Conservation (phyloP, 2,888 invertebrate genomes). For the Meloe dianella region DNA sequence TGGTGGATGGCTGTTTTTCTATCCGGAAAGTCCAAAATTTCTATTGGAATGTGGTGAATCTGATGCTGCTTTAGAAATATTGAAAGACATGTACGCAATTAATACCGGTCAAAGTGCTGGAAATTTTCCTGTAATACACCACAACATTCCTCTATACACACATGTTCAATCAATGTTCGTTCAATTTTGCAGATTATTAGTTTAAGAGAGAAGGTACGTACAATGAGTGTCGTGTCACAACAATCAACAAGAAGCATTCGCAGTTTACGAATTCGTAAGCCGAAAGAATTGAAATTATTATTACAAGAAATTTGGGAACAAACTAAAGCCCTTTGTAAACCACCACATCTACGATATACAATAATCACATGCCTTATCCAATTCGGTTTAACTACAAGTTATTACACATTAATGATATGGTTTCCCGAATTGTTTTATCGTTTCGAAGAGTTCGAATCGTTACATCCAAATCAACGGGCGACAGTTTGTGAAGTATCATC, state of each 20-base stretch:
- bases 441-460: slow-evolving; percentile 75
- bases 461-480: slow-evolving; percentile 70
- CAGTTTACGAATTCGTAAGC: slow-evolving; percentile 72
- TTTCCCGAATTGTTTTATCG: slow-evolving; percentile 88
- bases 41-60: slow-evolving; percentile 80
- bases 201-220: slow-evolving; percentile 71
- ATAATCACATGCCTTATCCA: slow-evolving; percentile 80
- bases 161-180: slow-evolving; percentile 7
- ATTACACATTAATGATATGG: slow-evolving; percentile 92
- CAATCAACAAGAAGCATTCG: slow-evolving; percentile 71
- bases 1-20: slow-evolving; percentile 73
- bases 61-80: slow-evolving; percentile 73
- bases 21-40: slow-evolving; percentile 85
- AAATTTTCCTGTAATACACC: slow-evolving; percentile 70
- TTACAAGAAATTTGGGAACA: slow-evolving; percentile 75
- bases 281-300: slow-evolving; percentile 73
- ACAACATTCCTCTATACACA: neutral
- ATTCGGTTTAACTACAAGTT: slow-evolving; percentile 84
- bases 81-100: slow-evolving; percentile 71
- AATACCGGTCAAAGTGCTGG: slow-evolving; percentile 75
- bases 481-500: slow-evolving; percentile 81
- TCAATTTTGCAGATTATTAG: slow-evolving; percentile 69
- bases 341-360: slow-evolving; percentile 78
- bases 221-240: slow-evolving; percentile 69
- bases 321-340: slow-evolving; percentile 74